A percentile compares a stretch with the other conserved stretches of the same genome.
These are phyloP conservation scores for Brachystomella parvula DNA, from an alignment of 1,140 invertebrate species.

Conservation along the genomic window DNA sequence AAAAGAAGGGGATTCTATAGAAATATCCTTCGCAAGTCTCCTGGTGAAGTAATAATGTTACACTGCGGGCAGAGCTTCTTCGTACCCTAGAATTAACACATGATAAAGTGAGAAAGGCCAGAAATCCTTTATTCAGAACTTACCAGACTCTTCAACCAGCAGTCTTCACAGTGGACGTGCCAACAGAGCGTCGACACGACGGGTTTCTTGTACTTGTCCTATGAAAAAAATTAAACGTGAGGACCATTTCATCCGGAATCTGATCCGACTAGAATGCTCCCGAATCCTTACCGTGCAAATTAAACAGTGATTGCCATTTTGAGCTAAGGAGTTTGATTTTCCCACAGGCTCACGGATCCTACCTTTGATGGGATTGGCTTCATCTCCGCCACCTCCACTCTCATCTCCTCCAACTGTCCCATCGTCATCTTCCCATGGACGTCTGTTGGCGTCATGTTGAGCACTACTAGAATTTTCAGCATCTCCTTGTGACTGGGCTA, in stretches of 20 bases:
- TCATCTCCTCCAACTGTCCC: conserved; percentile 12
- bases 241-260: too few species aligned
- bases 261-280: not conserved
- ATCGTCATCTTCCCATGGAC: conserved; percentile 19
- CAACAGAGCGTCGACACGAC: conserved; percentile 91
- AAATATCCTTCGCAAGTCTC: conserved; percentile 78
- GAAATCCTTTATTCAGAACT: conserved; percentile 37
- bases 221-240: conserved; percentile 17
- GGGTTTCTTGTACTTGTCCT: conserved; percentile 72
- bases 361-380: conserved; percentile 62
- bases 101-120: not conserved
- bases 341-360: conserved; percentile 60
- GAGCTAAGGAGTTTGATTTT: conserved; percentile 41
- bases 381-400: conserved; percentile 17
- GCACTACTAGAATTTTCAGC: conserved; percentile 6
- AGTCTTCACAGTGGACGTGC: conserved; percentile 91
- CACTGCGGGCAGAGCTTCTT: conserved; percentile 92
- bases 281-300: conserved; percentile 68
- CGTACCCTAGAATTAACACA: conserved; percentile 53
- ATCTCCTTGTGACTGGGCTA: conserved; percentile 10
- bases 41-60: conserved; percentile 83
- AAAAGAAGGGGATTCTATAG: too few species aligned
- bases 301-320: conserved; percentile 63
- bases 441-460: conserved; percentile 21
- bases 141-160: conserved; percentile 81